Percentiles rank a stretch among this genome's conserved stretches.
Evolutionary conservation across 2,113 vertebrate species (phyloP).

Genomic region (Chloropsis hardwickii): DNA sequence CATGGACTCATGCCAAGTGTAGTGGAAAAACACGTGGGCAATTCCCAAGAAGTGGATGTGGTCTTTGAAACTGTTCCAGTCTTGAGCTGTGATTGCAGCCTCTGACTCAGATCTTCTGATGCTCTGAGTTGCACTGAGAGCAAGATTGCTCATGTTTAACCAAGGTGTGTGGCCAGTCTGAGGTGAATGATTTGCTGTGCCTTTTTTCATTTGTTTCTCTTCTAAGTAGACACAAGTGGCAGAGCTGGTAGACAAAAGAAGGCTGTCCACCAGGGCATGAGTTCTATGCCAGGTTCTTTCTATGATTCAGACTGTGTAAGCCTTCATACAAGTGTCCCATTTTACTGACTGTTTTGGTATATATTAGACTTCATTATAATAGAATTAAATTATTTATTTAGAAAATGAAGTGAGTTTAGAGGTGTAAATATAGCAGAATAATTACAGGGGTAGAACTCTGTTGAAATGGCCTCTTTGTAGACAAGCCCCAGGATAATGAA

Average conservation of each 20-base stretch:
- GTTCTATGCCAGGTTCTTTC: neutral
- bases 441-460: neutral
- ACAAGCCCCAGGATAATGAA: neutral
- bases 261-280: neutral
- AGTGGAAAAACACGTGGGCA: neutral
- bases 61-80: neutral
- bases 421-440: neutral
- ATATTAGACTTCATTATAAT: neutral
- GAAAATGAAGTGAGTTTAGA: neutral
- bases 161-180: neutral
- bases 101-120: neutral
- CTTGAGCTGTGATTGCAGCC: neutral
- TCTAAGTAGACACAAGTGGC: neutral
- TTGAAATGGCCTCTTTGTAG: neutral
- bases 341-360: neutral
- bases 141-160: neutral
- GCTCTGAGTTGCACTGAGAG: neutral
- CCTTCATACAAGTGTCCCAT: neutral
- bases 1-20: neutral
- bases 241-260: neutral
- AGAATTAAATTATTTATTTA: neutral
- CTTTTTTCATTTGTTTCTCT: neutral
- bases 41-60: neutral
- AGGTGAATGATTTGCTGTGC: neutral
- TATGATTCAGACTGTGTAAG: neutral